Evolutionary conservation across 1,140 invertebrate species (phyloP), one percentile per base, ranked within the genome.

Genomic region (Procambarus virginalis): DNA sequence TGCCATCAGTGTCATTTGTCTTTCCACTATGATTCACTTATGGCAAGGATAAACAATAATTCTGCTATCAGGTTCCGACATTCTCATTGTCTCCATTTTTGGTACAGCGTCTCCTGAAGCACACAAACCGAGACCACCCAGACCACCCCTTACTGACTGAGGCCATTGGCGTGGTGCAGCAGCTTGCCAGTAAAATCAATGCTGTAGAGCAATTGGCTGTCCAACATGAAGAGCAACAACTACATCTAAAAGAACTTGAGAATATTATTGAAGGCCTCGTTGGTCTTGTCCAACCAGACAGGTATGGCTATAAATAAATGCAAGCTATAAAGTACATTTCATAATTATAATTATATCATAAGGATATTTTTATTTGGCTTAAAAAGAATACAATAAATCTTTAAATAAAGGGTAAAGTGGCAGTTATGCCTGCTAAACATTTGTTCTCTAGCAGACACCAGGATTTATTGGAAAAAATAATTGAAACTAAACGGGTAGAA

Each of bases 131-230:
- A 49, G 95, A 95, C 92, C 98, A 99, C 94, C 97, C 97, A 0
- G 99, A 99, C 94, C 96, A 97, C 93, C 95, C 96, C 88, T 94
- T 97, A 45, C 94, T 99, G 2, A 94, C 96, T 84, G 95, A 97
- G 85, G 98, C 98, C 2, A 96, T 98, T 92, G 96, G 96, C 92
- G 96, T 98, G 93, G 96, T 99, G 34, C 98, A 99, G 93, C 97
- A 98, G 90, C 95, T 99, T 84, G 96, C 99, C 10, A 95, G 98
- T 46, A 96, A 97, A 93, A 98, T 99, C 90, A 99, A 99, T 94
- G 97, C 97, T 90, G 97, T 97, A 49, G 97, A 95, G 93, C 92
- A 94, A 93, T 93, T 95, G 92, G 93, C 94, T 70, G 93, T 97
- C 88, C 97, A 97, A 93, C 94, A 97, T 93, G 97, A 98, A 91